A percentile compares a stretch with the other conserved stretches of the same genome.
Conservation (phyloP, 2,888 invertebrate species). For the Agriopis leucophaearia region DNA sequence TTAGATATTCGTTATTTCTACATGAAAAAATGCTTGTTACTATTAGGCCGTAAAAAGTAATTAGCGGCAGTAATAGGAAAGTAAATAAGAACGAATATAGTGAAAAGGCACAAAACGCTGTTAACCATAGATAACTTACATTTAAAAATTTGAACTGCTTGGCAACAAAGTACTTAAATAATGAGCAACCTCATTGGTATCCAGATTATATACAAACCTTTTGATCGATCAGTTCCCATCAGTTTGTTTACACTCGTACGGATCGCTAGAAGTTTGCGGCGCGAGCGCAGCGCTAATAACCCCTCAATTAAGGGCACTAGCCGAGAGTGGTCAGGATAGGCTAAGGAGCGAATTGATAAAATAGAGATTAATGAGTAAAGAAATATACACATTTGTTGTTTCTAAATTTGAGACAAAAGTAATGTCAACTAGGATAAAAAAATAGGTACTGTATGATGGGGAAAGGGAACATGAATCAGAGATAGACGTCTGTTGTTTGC, state of each 20-base stretch:
- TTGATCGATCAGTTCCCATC: slow-evolving; percentile 29
- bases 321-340: slow-evolving; percentile 34
- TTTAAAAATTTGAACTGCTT: neutral
- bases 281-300: slow-evolving; percentile 71
- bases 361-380: slow-evolving; percentile 1
- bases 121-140: neutral
- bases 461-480: no score
- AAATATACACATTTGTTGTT: neutral
- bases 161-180: slow-evolving; percentile 1
- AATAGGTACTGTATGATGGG: no score
- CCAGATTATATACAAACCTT: slow-evolving; percentile 24
- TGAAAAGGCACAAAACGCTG: no score
- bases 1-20: no score
- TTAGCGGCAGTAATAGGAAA: no score
- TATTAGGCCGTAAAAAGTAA: no score
- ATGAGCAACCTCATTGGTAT: slow-evolving; percentile 10
- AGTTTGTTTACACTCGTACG: slow-evolving; percentile 53
- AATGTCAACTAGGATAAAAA: no score
- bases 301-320: slow-evolving; percentile 73
- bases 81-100: neutral
- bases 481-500: no score
- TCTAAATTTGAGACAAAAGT: neutral
- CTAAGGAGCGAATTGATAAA: slow-evolving; percentile 36
- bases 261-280: slow-evolving; percentile 57
- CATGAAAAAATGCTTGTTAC: no score